Percentiles rank a stretch among this genome's conserved stretches.
These are phyloP conservation scores for Bubalus kerabau DNA, from an alignment of 2,113 vertebrate species.

Conservation along the genomic window DNA sequence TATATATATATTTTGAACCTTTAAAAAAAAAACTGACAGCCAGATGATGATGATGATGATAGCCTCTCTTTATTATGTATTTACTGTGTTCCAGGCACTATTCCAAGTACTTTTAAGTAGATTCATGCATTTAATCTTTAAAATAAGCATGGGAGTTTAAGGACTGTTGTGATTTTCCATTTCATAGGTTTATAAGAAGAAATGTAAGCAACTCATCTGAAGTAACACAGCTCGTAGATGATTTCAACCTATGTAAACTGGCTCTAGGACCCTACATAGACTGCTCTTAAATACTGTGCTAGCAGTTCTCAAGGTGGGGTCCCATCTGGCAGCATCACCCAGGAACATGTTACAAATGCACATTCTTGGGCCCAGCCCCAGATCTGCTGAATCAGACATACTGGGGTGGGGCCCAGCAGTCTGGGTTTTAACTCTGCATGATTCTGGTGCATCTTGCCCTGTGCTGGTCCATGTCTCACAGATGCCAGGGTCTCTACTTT, in stretches of 20 bases:
- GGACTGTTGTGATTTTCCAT: not conserved
- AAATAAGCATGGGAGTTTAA: not conserved
- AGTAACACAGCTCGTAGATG: not conserved
- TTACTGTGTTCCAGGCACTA: not conserved
- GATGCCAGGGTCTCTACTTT: not conserved
- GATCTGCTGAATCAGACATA: not conserved
- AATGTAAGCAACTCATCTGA: not conserved
- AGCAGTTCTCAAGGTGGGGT: not conserved
- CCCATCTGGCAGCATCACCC: not conserved
- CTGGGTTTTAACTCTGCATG: not conserved
- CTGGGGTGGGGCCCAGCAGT: not conserved
- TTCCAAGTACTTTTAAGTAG: not conserved
- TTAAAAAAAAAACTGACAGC: not conserved
- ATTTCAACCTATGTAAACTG: not conserved
- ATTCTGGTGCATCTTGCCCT: fast-evolving
- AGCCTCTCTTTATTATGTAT: not conserved
- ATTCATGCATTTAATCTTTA: not conserved
- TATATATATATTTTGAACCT: not conserved
- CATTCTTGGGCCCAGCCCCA: not conserved
- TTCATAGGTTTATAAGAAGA: not conserved
- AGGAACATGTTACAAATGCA: not conserved
- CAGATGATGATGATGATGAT: not conserved
- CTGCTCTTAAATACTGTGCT: not conserved
- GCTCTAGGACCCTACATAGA: not conserved
- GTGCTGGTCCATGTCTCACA: not conserved